Base-by-base conservation (phyloP, 2,113 vertebrate species). In the Lycaon pictus region DNA sequence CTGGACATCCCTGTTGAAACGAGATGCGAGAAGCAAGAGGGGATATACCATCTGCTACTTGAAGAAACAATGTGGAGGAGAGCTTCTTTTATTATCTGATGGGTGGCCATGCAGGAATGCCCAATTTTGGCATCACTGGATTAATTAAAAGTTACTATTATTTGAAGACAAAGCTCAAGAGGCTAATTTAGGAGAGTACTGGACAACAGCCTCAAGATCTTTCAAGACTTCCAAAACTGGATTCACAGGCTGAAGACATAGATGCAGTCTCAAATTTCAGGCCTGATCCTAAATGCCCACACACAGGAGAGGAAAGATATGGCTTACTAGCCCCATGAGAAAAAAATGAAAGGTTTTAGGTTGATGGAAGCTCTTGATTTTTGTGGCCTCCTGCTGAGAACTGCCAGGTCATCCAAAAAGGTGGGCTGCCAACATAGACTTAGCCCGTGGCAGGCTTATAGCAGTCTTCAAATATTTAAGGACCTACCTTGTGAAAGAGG, bases 1-100 rank as follows among this genome's bases (percentile, higher is more conserved):
- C 81, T 19, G n/a, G 84, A 58, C 35, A 58, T 35, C 89, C 58
- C 22, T 94, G 85, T 79, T 96, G 88, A 96, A 93, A 91, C 13
- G 29, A 92, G 58, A 97, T 22, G 29, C 48, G 79, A 96, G 84
- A 77, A 67, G 86, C 37, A n/a, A 82, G 23, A 51, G 22, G 71
- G 23, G 56, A 27, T 4, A 60, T 6, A 25, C 71, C 87, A 76
- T 32, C 65, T 71, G 84, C 65, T 71, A 32, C 71, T 56, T 55
- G n/a, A 82, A 82, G 48, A 35, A 48, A 76, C 27, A 20, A 6
- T 5, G 1, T 13, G 53, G 20, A 91, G 29, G 19, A 58, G 13
- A 62, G 80, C 27, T 89, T 48, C 87, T 82, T 67, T 32, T 58
- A 19, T 16, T n/a, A 58, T n/a, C 55, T 17, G 58, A 69, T n/a